Evolutionary conservation across 2,888 invertebrate genomes (phyloP).

Genomic region (Odontothrips loti): DNA sequence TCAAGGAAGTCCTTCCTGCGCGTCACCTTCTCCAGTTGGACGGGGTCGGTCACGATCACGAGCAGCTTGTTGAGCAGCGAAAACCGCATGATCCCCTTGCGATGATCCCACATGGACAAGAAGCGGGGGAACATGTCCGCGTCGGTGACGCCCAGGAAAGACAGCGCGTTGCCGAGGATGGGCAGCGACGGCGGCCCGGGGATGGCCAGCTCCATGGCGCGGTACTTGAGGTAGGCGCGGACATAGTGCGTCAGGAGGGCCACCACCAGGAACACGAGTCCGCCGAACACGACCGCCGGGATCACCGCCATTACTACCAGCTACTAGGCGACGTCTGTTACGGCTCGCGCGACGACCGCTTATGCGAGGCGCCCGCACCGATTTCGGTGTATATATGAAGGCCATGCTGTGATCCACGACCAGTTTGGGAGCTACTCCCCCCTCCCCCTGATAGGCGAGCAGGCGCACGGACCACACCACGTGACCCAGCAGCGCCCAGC

Average conservation of each 20-base stretch:
- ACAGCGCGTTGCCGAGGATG: neutral
- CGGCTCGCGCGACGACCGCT: too few species aligned
- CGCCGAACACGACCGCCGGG: neutral
- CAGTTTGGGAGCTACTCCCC: too few species aligned
- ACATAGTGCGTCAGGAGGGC: neutral
- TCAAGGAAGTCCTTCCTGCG: neutral
- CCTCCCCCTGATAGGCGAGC: too few species aligned
- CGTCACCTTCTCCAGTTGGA: neutral
- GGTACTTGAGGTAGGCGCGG: neutral
- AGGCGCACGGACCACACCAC: too few species aligned
- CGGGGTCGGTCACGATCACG: neutral
- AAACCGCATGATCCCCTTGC: neutral
- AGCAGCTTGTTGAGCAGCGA: neutral
- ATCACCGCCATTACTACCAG: neutral
- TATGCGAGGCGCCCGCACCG: too few species aligned
- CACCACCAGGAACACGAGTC: neutral
- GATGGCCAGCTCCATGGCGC: neutral
- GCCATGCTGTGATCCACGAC: too few species aligned
- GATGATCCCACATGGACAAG: neutral
- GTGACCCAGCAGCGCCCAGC: too few species aligned
- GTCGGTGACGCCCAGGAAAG: neutral
- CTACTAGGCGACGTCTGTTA: neutral
- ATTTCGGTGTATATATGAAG: too few species aligned
- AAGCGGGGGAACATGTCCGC: neutral
- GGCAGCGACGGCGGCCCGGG: neutral